Evolutionary conservation across 2,888 invertebrate species (phyloP), one percentile per base, ranked within the genome.

Genomic region (Polyommatus icarus): DNA sequence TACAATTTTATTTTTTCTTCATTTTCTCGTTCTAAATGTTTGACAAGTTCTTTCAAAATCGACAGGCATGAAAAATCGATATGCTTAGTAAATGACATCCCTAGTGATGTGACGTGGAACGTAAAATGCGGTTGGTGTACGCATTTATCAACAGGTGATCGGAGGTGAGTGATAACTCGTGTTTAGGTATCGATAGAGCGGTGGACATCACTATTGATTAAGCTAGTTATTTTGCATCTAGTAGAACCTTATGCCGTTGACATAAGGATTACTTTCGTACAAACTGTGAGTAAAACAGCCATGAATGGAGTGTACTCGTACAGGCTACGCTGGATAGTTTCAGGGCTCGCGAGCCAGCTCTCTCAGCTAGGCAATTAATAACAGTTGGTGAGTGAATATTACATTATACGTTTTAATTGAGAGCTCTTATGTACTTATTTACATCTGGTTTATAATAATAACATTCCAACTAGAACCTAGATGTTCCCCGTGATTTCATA

Each of bases 51-150:
- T 18, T 36, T 36, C 7, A 32, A 71, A 8, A n/a, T 71, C 7
- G 36, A 71, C 7, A n/a, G 6, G 15, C n/a, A 6, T 36, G 46
- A 15, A 32, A 29, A 50, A 24, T 54, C 20, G 29, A 15, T 54
- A 54, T n/a, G 29, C 20, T 29, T 10, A 29, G 8, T 54, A 54
- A 46, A 73, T 7, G 24, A 73, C 75, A 75, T 75, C 75, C 50
- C 75, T 75, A 54, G 75, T 15, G 75, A 50, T 75, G 75, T 50
- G 46, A 75, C 75, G 75, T 75, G 75, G 29, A 50, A 54, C 20
- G 12, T 73, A 73, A 46, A 75, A 75, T 75, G 75, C 50, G 75
- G 75, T 75, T 54, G 46, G 46, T 29, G 54, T 24, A 20, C 18
- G 50, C 29, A 29, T 50, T 54, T 18, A 29, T 75, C 75, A 75